Evolutionary conservation across 2,888 invertebrate species (phyloP), one percentile per base, ranked within the genome.

Genomic region (Ormyrus nitidulus): DNA sequence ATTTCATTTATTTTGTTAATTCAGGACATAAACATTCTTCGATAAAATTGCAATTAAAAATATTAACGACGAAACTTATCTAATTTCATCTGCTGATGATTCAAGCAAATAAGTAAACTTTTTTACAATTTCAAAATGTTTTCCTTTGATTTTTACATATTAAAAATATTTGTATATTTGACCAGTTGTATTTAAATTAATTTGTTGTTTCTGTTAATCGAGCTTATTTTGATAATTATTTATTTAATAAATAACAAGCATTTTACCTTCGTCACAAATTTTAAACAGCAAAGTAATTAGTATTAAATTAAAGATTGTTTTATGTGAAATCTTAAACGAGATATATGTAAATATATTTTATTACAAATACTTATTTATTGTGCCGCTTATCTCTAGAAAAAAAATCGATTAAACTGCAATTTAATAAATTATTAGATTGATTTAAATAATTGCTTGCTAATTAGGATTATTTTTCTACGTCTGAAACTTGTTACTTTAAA

Each of bases 381-480:
- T 80, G 64, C 80, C 77, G 77, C 56, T 80, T 72, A 77, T 56
- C 56, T 68, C 51, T 58, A 64, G 48, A 62, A 34, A 51, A 59
- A 54, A 72, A 80, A 77, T 59, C 6, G 10, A 79, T 74, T 34
- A 62, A 71, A 70, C 56, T 71, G 65, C 72, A 70, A 70, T 74
- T 59, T 64, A 61, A 56, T 59, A 68, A 64, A 70, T 70, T 69
- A 74, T 58, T 48, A 11, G 34, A 70, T 64, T 77, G 34, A 64
- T 65, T 81, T 69, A n/a, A 34, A 72, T 58, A 54, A 75, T 68
- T 13, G 61, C 64, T 77, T 69, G 68, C 72, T 72, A 34, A 65
- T 70, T 70, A 80, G 58, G 62, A 13, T 77, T 62, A 73, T 73
- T 81, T 80, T 81, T 76, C 59, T 80, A 80, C 51, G 46, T 49